Evolutionary conservation across 2,888 invertebrate genomes (phyloP), one percentile per base, ranked within the genome.

Genomic region (Apomyelois bistriatella): DNA sequence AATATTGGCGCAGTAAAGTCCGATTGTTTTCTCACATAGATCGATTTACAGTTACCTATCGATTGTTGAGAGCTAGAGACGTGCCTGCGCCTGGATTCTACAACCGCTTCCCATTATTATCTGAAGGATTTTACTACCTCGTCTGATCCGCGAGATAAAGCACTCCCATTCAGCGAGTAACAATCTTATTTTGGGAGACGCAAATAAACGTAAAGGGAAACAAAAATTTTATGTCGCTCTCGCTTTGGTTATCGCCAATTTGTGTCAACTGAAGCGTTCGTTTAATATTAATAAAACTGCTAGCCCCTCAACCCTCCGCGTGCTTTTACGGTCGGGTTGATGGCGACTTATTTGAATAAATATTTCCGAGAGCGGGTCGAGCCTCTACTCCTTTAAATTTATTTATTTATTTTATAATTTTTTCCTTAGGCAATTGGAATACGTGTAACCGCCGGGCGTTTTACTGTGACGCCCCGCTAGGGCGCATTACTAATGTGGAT

Each of bases 331-430:
- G 85, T 84, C 78, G 84, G 83, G 69, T 86, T 85, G 82, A 85
- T 85, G 81, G 85, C 79, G 79, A 85, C 85, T 84, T 87, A 88
- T 90, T 89, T 89, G 82, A 90, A 89, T 89, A 87, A 88, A 89
- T 88, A 86, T 86, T 84, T 86, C 77, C 64, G 78, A 82, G 77
- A 72, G 77, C 70, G 76, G n/a, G 70, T 70, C 70, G 72, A 70
- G 67, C 70, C 64, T 62, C 70, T 68, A 59, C 68, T 73, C 72
- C 68, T 82, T 79, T 69, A 78, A 80, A 76, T 76, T 76, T 77
- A 79, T 83, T 76, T 77, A 79, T 83, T 82, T 82, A 80, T 82
- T 78, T 80, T 76, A 72, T 79, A 71, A 61, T 71, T 76, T 79
- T 82, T 78, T 76, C 66, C 69, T 58, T 58, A 52, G 57, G 53